Percentiles rank a stretch among this genome's conserved stretches.
phyloP scores from a whole-genome alignment of 2,113 vertebrate species.

The Trinectes maculatus region DNA sequence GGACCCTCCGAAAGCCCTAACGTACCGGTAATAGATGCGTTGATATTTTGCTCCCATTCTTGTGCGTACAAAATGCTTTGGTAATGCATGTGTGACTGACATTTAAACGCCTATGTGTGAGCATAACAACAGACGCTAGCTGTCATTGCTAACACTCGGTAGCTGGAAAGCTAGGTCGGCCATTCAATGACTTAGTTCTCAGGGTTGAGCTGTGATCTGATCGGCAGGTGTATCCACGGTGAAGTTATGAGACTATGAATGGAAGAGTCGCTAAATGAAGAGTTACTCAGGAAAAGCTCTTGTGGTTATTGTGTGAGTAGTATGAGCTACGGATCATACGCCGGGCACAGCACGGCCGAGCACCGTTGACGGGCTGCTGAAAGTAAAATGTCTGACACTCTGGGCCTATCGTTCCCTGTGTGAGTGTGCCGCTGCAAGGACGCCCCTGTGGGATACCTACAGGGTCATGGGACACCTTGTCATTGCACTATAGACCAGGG shows the following conservation, averaged over 20 bases:
- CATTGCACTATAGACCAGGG: no score
- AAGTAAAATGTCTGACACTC: constrained; percentile 69
- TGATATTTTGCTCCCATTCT: no score
- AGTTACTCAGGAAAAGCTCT: no score
- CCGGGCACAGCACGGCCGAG: background rate
- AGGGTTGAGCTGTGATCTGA: background rate
- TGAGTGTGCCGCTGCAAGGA: constrained; percentile 16
- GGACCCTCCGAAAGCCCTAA: constrained; percentile 60
- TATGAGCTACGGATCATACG: background rate
- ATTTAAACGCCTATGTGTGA: background rate
- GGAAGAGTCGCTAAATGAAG: accelerated
- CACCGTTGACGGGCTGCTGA: constrained; percentile 1
- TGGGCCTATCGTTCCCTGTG: constrained; percentile 18
- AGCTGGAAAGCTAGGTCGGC: constrained; percentile 43
- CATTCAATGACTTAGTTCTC: constrained; percentile 51
- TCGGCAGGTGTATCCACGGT: no score
- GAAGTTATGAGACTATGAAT: no score
- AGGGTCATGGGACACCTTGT: background rate
- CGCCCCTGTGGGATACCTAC: background rate
- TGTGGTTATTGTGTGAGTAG: background rate
- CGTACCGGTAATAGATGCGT: constrained; percentile 64
- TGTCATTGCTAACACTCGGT: constrained; percentile 37
- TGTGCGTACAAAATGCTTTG: no score
- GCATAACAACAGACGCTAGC: constrained; percentile 6
- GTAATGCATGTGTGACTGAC: background rate